Evolutionary conservation across 2,888 invertebrate species (phyloP), one percentile per base, ranked within the genome.

Genomic region (Eupithecia dodoneata): DNA sequence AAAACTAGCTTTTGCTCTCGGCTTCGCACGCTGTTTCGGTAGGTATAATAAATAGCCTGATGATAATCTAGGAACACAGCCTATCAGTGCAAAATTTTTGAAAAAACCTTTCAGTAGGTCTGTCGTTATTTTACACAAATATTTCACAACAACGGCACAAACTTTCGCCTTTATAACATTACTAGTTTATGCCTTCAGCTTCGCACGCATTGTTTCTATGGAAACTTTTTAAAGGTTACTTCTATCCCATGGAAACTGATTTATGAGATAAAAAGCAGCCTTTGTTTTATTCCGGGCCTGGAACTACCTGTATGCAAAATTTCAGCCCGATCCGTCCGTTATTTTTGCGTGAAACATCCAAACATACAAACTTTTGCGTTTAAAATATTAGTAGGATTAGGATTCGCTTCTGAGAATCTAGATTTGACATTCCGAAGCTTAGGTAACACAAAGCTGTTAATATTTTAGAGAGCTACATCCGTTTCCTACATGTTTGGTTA

Each of bases 401-500:
- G 12, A 71, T 49, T 80, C 18, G 63, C 55, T 80, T 77, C 79
- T 63, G 30, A 72, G 80, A 81, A 79, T 72, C 69, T 4, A 52
- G 55, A 70, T 66, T 66, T 42, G 6, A 42, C 6, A 4, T 30
- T 18, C n/a, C 45, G n/a, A 69, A 45, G 7, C 12, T 30, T 63
- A 63, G 10, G 9, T 44, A 67, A 44, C 10, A n/a, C 4, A 18
- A 30, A 10, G 30, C 47, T 70, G 18, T 18, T 15, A 67, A 67
- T 47, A 69, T 47, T 70, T 47, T 45, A 45, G n/a, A 12, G 18
- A 70, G 45, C 47, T 70, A 12, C 47, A 49, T 45, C 67, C 67
- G 65, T 67, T 67, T 67, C 41, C 67, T 42, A 15, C 67, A 15
- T 13, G 7, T 67, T 9, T 18, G 18, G 67, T 42, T 67, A 67